Percentiles rank a stretch among this genome's conserved stretches.
Conservation (phyloP, 2,888 invertebrate genomes). For the Andrena camellia region DNA sequence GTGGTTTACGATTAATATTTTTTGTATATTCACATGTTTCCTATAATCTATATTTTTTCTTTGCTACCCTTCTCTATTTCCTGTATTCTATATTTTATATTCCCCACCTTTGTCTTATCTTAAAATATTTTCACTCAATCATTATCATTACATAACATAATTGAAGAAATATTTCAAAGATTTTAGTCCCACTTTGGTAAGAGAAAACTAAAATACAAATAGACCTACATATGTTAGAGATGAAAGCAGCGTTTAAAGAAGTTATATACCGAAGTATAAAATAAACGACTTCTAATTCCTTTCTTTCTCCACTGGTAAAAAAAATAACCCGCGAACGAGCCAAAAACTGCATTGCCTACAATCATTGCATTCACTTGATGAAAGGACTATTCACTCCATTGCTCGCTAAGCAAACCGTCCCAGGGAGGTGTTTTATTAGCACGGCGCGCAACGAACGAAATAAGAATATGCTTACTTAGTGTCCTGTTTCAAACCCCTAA, state of each 20-base stretch:
- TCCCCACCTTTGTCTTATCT: too few species aligned
- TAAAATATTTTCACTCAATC: too few species aligned
- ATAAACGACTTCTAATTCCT: not conserved
- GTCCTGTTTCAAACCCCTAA: slow-evolving; percentile 61
- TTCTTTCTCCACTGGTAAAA: not conserved
- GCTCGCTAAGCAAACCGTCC: slow-evolving; percentile 58
- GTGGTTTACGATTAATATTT: too few species aligned
- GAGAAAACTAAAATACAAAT: not conserved
- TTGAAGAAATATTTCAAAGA: not conserved
- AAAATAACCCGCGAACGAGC: slow-evolving; percentile 12
- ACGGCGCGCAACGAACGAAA: slow-evolving; percentile 18
- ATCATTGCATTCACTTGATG: slow-evolving; percentile 63
- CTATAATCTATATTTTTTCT: too few species aligned
- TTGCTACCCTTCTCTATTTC: too few species aligned
- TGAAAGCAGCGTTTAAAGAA: not conserved
- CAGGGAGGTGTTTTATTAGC: slow-evolving; percentile 43
- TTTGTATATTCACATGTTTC: too few species aligned
- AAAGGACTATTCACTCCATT: slow-evolving; percentile 64
- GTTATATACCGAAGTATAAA: not conserved
- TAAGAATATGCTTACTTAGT: slow-evolving; percentile 66
- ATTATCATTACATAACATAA: not conserved
- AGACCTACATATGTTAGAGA: not conserved
- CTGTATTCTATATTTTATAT: too few species aligned
- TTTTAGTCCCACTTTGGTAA: not conserved
- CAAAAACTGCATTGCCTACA: slow-evolving; percentile 48